Conservation (phyloP, 2,797 vertebrate species). For the Distichodus sexfasciatus region DNA sequence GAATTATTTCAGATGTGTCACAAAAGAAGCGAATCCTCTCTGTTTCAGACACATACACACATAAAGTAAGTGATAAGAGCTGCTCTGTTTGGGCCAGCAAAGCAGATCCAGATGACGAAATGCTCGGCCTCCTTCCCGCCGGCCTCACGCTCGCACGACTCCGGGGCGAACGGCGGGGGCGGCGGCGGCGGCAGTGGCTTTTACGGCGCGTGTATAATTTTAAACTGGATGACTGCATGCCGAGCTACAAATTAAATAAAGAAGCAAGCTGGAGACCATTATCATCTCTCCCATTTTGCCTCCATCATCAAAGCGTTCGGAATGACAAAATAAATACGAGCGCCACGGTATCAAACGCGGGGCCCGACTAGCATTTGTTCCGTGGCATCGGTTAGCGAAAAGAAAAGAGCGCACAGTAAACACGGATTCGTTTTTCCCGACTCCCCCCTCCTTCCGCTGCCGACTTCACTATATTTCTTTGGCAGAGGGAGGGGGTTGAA, state of each 20-base stretch:
- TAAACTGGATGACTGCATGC: constrained; percentile 70
- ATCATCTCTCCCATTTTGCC: constrained; percentile 69
- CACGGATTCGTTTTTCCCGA: constrained; percentile 60
- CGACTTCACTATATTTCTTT: constrained; percentile 20
- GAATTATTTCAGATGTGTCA: too few relatives aligned
- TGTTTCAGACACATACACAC: neutral
- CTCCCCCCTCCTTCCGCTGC: constrained; percentile 10
- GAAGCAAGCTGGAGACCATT: constrained; percentile 73
- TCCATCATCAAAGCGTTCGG: constrained; percentile 74
- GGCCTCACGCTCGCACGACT: constrained; percentile 47
- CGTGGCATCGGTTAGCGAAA: constrained; percentile 70
- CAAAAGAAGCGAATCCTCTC: neutral
- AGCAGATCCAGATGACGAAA: constrained; percentile 73
- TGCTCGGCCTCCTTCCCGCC: constrained; percentile 58
- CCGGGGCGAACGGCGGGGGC: too few relatives aligned
- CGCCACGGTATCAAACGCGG: constrained; percentile 66
- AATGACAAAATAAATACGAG: constrained; percentile 75
- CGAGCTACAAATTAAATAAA: constrained; percentile 79
- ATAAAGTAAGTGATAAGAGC: constrained; percentile 55
- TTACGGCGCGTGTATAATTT: constrained; percentile 73
- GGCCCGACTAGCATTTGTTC: constrained; percentile 73
- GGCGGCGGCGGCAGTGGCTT: constrained; percentile 58
- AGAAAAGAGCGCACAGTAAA: constrained; percentile 75
- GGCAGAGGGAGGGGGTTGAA: too few relatives aligned
- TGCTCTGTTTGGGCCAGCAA: constrained; percentile 63